Percentiles rank a stretch among this genome's conserved stretches.
These are phyloP conservation scores for Drosophila cardini DNA, from an alignment of 1,140 invertebrate species.

Conservation along the genomic window DNA sequence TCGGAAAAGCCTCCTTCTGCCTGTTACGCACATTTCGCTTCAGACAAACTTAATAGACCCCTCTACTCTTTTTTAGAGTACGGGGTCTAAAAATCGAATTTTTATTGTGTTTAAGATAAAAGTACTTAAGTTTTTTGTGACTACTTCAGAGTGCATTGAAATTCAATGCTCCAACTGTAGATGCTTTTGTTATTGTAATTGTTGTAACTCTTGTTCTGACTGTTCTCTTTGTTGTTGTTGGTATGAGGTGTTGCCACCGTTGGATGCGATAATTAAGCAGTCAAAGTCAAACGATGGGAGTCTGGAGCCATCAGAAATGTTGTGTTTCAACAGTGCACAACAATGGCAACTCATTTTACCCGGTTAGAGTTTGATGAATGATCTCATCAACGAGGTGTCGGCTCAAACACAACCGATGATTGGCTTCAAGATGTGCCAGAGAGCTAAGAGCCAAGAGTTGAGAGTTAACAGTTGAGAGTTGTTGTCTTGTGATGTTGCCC, in stretches of 20 bases:
- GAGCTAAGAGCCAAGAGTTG: not conserved
- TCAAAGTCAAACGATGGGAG: slow-evolving; percentile 61
- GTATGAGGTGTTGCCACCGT: slow-evolving; percentile 21
- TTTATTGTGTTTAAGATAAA: not conserved
- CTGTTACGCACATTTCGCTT: no score
- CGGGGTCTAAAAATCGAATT: no score
- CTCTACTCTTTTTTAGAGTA: no score
- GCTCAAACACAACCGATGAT: slow-evolving; percentile 67
- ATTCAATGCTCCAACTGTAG: slow-evolving; percentile 5
- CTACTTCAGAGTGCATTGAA: not conserved
- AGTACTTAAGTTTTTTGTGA: slow-evolving; percentile 5
- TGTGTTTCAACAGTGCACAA: slow-evolving; percentile 41
- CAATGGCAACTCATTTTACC: slow-evolving; percentile 83
- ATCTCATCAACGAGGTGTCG: slow-evolving; percentile 84
- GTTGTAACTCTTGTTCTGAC: not conserved
- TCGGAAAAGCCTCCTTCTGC: no score
- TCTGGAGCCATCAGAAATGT: slow-evolving; percentile 19
- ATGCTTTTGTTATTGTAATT: not conserved
- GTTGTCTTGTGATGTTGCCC: slow-evolving; percentile 17
- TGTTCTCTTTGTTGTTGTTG: not conserved
- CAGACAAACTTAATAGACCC: no score
- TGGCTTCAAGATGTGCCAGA: slow-evolving; percentile 39
- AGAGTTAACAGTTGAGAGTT: not conserved
- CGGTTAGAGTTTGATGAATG: slow-evolving; percentile 80
- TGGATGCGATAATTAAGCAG: slow-evolving; percentile 72